A percentile compares a stretch with the other conserved stretches of the same genome.
Conservation (phyloP, 2,113 vertebrate species). For the Caretta caretta region DNA sequence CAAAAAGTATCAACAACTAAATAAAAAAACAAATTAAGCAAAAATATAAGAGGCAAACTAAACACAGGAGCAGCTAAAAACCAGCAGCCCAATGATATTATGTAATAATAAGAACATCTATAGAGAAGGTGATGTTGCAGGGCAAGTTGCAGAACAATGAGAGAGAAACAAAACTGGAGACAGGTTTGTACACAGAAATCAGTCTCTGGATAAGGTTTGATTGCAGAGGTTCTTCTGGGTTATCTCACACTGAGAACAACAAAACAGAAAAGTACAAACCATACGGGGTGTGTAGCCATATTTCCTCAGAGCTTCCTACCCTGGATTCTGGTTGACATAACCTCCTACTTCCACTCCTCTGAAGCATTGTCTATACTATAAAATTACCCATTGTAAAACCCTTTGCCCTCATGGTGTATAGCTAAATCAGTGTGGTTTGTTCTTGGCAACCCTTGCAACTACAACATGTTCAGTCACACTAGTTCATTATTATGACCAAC, state of each 20-base stretch:
- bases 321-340: not conserved
- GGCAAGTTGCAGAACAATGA: not conserved
- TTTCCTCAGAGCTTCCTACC: not conserved
- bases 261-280: not conserved
- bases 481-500: not conserved
- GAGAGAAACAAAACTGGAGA: not conserved
- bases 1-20: not conserved
- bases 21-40: not conserved
- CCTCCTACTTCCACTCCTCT: no score
- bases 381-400: not conserved
- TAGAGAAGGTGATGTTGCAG: not conserved
- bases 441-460: not conserved
- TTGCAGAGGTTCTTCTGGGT: not conserved
- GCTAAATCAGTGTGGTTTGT: not conserved
- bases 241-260: not conserved
- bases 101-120: not conserved
- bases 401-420: not conserved
- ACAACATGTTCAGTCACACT: not conserved
- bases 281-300: not conserved
- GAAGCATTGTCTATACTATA: not conserved
- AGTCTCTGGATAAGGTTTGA: not conserved
- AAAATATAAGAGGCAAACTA: no score
- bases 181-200: not conserved
- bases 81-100: not conserved
- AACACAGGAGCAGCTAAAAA: not conserved